Evolutionary conservation across 1,140 invertebrate species (phyloP), one percentile per base, ranked within the genome.

Genomic region (Chrysopa pallens): DNA sequence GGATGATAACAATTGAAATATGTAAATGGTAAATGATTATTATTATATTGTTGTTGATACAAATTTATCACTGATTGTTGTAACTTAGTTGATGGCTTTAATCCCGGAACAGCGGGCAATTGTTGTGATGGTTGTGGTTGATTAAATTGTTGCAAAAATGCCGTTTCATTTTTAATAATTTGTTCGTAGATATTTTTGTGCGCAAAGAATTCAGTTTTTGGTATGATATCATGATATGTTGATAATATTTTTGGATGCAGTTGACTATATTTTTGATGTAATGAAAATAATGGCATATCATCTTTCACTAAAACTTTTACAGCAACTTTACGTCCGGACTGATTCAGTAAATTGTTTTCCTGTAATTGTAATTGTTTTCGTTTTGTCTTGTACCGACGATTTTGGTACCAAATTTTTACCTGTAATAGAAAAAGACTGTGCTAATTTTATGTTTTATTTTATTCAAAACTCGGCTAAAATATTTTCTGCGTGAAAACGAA

Each of bases 311-410:
- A 60, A 0, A 94, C 82, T 53, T 90, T 89, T 0, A 93, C 85
- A 0, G 84, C 78, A 0, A 90, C 84, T 56, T 82, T 80, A 40
- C 83, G 71, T 6, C 76, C 71, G n/a, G 76, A 67, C 42, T 76
- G 68, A 50, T 56, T 58, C 8, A 78, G 48, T 51, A 78, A 59
- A 3, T 68, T 72, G 0, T 72, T 72, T 50, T 78, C 75, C 48
- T 78, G 75, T 62, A 77, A 71, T 53, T 93, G 89, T 12, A 95
- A 61, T 48, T 92, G 85, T 56, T 93, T 90, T 41, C 92, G 72
- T 60, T 98, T 98, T 40, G 92, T 96, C 60, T 98, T 98, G 69
- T 98, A 97, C 2, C 90, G 74, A 13, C 92, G 72, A 62, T 98
- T 97, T 62, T 96, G 92, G 62, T 96, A 96, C 89, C 89, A 93